Evolutionary conservation across 1,140 invertebrate species (phyloP), one percentile per base, ranked within the genome.

Genomic region (Temnothorax nylanderi): DNA sequence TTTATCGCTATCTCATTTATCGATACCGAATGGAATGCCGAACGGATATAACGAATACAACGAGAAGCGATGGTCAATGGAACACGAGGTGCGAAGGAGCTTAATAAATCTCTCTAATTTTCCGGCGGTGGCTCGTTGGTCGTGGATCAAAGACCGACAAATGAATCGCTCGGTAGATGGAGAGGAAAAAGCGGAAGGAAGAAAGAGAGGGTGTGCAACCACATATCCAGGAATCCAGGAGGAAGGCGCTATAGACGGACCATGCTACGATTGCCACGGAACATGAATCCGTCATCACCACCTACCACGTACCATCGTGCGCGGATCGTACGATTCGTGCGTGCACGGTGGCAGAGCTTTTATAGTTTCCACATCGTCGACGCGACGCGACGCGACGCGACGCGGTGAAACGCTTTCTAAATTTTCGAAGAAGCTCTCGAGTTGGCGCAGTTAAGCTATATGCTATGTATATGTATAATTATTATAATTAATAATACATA

Each of bases 221-320:
- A 41, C 37, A 41, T 41, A 74, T 88, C 54, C 72, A 82, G 84
- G 71, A 85, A 75, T 81, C 41, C 44, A 62, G 47, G 85, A 65
- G 75, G 58, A 82, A 80, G 69, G 86, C 54, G 81, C 78, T 76
- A 69, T 80, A 13, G 13, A 69, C 8, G 65, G 21, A 69, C 65
- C 65, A 87, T 26, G 26, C 26, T 26, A 26, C 26, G 26, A 26
- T 26, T 94, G 91, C 91, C 88, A 92, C 86, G 86, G 74, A 72
- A 87, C 67, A 92, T 95, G 93, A 95, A 95, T 95, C 94, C 91
- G 91, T 95, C 94, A 94, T 93, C 94, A 90, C 77, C 67, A 47
- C 71, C 37, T 85, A 90, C 90, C 72, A 88, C 56, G 8, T 8
- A n/a, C n/a, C n/a, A n/a, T n/a, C n/a, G n/a, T n/a, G n/a, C 3